These are phyloP conservation scores for Corvus hawaiiensis DNA, from an alignment of 2,113 vertebrate species.

Conservation along the genomic window DNA sequence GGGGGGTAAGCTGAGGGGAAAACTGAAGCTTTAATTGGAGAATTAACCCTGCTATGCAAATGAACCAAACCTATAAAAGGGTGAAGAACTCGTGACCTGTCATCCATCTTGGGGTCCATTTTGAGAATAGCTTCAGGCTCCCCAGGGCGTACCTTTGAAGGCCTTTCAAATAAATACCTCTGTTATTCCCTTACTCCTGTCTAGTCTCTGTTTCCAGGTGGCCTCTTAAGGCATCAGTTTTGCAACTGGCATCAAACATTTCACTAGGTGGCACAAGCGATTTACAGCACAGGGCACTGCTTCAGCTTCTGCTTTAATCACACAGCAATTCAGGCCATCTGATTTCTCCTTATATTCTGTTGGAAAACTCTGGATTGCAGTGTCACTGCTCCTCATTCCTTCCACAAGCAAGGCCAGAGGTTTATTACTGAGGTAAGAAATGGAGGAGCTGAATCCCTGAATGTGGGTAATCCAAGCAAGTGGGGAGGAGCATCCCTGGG, in stretches of 20 bases:
- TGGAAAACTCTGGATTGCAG: not conserved
- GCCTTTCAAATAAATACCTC: no score
- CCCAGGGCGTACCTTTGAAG: no score
- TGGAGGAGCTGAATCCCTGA: not conserved
- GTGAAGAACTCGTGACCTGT: no score
- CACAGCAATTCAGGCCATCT: not conserved
- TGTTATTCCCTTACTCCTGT: no score
- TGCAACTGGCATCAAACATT: not conserved
- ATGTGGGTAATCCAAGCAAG: not conserved
- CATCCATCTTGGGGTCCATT: no score
- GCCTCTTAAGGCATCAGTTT: no score
- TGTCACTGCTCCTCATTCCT: not conserved
- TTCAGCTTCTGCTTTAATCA: not conserved
- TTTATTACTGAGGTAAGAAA: not conserved
- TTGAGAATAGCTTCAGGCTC: no score
- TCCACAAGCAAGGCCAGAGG: not conserved
- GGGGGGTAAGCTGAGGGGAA: no score
- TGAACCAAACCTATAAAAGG: no score
- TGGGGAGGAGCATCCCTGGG: not conserved
- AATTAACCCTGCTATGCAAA: no score
- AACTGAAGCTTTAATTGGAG: no score
- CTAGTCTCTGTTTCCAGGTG: no score
- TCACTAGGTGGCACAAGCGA: slow-evolving; percentile 58
- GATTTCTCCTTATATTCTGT: not conserved
- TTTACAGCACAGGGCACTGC: not conserved